A percentile compares a stretch with the other conserved stretches of the same genome.
phyloP scores from a whole-genome alignment of 2,888 invertebrate species.

The Myathropa florea region DNA sequence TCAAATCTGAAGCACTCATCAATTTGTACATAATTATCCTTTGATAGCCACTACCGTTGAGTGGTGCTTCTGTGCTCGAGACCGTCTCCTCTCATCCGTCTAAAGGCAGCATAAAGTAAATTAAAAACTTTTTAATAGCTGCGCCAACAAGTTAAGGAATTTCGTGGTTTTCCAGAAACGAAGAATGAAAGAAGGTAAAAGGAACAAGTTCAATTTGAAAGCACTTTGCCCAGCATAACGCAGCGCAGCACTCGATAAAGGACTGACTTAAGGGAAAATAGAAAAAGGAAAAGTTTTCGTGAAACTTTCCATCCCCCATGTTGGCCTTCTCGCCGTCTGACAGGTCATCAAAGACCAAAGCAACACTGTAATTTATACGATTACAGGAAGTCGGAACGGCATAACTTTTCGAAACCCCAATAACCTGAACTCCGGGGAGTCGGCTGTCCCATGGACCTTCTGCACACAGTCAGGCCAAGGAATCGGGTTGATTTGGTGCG shows the following conservation, averaged over 20 bases:
- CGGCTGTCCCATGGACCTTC: no score
- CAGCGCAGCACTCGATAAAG: background rate
- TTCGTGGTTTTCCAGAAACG: constrained; percentile 4
- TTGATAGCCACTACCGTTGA: background rate
- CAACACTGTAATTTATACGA: constrained; percentile 40
- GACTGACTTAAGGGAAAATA: background rate
- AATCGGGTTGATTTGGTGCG: background rate
- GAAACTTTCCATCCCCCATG: constrained; percentile 19
- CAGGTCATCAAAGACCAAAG: constrained; percentile 24
- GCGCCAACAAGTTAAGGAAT: constrained; percentile 27
- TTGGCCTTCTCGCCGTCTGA: background rate
- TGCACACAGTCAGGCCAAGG: background rate
- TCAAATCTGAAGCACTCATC: constrained; percentile 49
- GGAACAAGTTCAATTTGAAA: constrained; percentile 26
- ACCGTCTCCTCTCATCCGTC: constrained; percentile 7
- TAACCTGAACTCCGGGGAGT: background rate
- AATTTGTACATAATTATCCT: constrained; percentile 61
- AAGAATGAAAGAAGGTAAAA: background rate
- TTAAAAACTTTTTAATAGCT: constrained; percentile 67
- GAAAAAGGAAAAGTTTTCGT: constrained; percentile 36
- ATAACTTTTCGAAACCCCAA: constrained; percentile 16
- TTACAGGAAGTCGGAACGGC: constrained; percentile 40
- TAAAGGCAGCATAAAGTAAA: constrained; percentile 55
- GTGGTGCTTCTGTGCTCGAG: background rate
- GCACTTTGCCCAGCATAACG: constrained; percentile 8